Percentiles rank a stretch among this genome's conserved stretches.
These are phyloP conservation scores for Neoascia interrupta DNA, from an alignment of 2,888 invertebrate genomes.

Conservation along the genomic window DNA sequence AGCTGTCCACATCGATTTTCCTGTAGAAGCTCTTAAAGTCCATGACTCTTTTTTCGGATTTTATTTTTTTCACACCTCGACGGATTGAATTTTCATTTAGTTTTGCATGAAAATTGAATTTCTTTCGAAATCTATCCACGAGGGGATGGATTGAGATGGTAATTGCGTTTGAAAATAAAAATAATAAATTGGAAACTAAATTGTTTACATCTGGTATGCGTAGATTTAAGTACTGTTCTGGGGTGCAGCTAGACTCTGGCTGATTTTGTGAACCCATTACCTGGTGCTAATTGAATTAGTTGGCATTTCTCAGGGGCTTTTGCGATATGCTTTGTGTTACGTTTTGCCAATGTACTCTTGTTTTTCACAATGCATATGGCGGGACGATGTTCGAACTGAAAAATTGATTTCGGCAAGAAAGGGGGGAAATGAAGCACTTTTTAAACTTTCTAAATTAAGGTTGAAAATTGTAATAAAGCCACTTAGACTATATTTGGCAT, in stretches of 20 bases:
- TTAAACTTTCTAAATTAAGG: no score
- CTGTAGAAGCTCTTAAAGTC: slow-evolving; percentile 77
- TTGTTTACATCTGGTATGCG: slow-evolving; percentile 64
- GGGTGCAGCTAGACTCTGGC: slow-evolving; percentile 40
- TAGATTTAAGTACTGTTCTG: slow-evolving; percentile 51
- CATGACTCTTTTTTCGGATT: slow-evolving; percentile 72
- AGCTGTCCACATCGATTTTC: slow-evolving; percentile 75
- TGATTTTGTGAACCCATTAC: slow-evolving; percentile 60
- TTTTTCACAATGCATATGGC: not conserved
- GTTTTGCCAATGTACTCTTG: no score
- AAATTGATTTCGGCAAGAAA: slow-evolving; percentile 21
- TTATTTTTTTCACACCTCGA: not conserved
- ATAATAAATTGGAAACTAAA: slow-evolving; percentile 36
- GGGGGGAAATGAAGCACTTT: not conserved
- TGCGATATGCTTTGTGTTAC: slow-evolving; percentile 33
- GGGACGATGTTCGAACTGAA: slow-evolving; percentile 9
- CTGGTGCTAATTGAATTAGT: slow-evolving; percentile 74
- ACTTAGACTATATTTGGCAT: no score
- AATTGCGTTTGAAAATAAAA: slow-evolving; percentile 5
- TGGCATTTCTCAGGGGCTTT: slow-evolving; percentile 51
- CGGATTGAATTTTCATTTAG: slow-evolving; percentile 42
- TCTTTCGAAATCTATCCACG: slow-evolving; percentile 4
- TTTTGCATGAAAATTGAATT: slow-evolving; percentile 28
- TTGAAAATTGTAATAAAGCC: no score
- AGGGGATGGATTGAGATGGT: not conserved